Base-by-base conservation (phyloP, 2,888 invertebrate genomes). In the Rosalia funebris region DNA sequence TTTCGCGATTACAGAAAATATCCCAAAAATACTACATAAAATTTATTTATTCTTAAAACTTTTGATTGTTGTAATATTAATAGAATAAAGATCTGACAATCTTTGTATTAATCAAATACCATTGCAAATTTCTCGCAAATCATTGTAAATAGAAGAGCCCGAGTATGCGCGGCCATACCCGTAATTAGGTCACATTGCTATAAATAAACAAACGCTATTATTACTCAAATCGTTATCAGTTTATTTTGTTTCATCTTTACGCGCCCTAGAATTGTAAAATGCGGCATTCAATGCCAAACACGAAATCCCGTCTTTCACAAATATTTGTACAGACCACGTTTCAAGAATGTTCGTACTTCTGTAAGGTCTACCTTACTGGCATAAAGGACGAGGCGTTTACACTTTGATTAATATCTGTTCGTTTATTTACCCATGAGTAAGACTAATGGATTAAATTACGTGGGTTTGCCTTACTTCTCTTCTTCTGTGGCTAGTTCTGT, bases 161-260 rank as follows among this genome's bases (percentile, higher is more conserved):
- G 25, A 7, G 25, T 7, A 7, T 25, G 7, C 25, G 7, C 25
- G 4, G 25, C 25, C 25, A 5, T 39, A 10, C 2, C 1, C 3
- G 39, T 14, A 15, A 39, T 39, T 39, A 39, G 39, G 16, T 39
- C 39, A n/a, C 17, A 41, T 5, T 19, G n/a, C 41, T 17, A 41
- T n/a, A 19, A 41, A 39, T 39, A 39, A 25, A 25, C 16, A 15
- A 15, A 12, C n/a, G 41, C 19, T 17, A 41, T 41, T 41, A 41
- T 41, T 41, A 16, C 41, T 2, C 41, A 19, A 19, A 12, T 14
- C 41, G 19, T 41, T 41, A 41, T 41, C 39, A 41, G 17, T 41
- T 19, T 2, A 16, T 19, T 2, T 16, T 15, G 10, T 41, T 9
- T 41, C 11, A 17, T n/a, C 41, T 17, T 9, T n/a, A 17, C 19